phyloP scores from a whole-genome alignment of 2,888 invertebrate genomes.

The Dinocampus coccinellae region DNA sequence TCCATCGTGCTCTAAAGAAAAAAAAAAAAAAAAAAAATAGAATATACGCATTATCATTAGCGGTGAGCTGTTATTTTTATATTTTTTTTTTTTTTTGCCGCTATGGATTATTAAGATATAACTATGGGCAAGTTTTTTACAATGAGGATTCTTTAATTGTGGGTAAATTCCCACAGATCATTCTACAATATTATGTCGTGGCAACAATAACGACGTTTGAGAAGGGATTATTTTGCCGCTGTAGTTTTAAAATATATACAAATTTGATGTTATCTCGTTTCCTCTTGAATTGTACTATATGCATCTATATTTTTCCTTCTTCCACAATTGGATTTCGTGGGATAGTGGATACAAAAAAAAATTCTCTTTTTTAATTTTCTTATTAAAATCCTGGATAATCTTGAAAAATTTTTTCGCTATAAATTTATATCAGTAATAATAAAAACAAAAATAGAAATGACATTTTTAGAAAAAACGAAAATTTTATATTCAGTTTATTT shows the following conservation, averaged over 20 bases:
- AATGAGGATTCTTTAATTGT: conserved; percentile 66
- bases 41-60: conserved; percentile 55
- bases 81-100: conserved; percentile 56
- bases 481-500: conserved; percentile 33
- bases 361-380: background rate
- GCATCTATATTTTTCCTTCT: conserved; percentile 29
- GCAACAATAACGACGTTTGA: conserved; percentile 45
- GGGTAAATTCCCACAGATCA: conserved; percentile 68
- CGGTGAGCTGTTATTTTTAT: conserved; percentile 38
- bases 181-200: conserved; percentile 50
- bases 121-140: conserved; percentile 62
- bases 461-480: conserved; percentile 29
- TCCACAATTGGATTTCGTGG: background rate
- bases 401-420: background rate
- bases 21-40: conserved; percentile 29
- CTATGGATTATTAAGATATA: conserved; percentile 64
- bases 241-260: conserved; percentile 23
- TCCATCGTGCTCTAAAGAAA: conserved; percentile 57
- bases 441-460: conserved; percentile 12
- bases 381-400: conserved; percentile 1
- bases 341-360: background rate
- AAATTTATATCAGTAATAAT: conserved; percentile 5
- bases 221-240: conserved; percentile 40
- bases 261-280: conserved; percentile 48
- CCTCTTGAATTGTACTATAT: conserved; percentile 46